Evolutionary conservation across 2,888 invertebrate genomes (phyloP).

Genomic region (Anoncus sp.): DNA sequence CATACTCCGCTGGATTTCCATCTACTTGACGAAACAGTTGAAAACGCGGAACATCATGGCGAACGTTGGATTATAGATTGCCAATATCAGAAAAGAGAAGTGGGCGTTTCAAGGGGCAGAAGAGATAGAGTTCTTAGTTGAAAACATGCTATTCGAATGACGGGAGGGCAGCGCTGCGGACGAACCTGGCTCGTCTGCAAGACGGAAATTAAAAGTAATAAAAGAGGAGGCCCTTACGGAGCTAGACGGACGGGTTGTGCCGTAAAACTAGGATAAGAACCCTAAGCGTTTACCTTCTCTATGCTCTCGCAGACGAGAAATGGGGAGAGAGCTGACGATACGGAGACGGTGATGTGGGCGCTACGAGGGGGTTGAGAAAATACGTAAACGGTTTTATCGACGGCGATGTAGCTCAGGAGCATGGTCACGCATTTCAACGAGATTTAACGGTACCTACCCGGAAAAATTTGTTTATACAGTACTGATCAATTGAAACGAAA

Average conservation of each 20-base stretch:
- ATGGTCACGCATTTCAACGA: constrained; percentile 30
- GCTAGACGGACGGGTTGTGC: constrained; percentile 49
- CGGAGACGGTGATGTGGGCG: constrained; percentile 28
- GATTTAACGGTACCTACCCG: constrained; percentile 33
- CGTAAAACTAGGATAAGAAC: constrained; percentile 55
- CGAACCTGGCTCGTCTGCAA: constrained; percentile 33
- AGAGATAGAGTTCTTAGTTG: constrained; percentile 31
- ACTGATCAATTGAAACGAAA: no score
- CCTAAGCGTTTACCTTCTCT: constrained; percentile 45
- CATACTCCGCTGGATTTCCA: constrained; percentile 14
- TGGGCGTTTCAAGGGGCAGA: constrained; percentile 2
- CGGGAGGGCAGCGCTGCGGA: constrained; percentile 2
- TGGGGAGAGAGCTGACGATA: constrained; percentile 2
- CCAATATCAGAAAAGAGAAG: constrained; percentile 19
- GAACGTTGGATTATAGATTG: constrained; percentile 28
- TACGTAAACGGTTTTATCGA: constrained; percentile 52
- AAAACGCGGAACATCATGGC: constrained; percentile 18
- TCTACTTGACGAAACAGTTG: constrained; percentile 24
- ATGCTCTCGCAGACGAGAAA: constrained; percentile 25
- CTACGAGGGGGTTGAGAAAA: constrained; percentile 33
- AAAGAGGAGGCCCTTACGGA: constrained; percentile 52
- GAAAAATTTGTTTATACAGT: no score
- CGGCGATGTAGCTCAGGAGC: constrained; percentile 27
- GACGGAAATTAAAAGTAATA: constrained; percentile 62
- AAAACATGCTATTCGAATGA: constrained; percentile 46